A percentile compares a stretch with the other conserved stretches of the same genome.
phyloP scores from a whole-genome alignment of 2,113 vertebrate species.

The Noturus placidus region DNA sequence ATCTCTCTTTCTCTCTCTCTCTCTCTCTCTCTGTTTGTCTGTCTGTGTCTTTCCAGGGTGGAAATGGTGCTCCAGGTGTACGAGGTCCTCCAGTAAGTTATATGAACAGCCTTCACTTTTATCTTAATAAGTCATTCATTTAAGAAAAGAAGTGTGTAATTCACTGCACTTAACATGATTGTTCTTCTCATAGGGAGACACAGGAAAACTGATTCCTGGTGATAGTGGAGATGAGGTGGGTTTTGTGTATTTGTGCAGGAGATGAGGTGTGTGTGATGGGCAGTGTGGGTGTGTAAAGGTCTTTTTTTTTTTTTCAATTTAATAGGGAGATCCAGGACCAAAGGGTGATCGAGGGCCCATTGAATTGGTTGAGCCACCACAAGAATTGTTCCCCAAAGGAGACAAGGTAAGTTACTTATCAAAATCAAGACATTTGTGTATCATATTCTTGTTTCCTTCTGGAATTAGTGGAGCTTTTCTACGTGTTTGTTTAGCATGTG shows the following conservation, averaged over 20 bases:
- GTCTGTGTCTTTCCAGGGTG: constrained; percentile 56
- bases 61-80: constrained; percentile 58
- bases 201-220: constrained; percentile 65
- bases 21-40: neutral
- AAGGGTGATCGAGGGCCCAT: constrained; percentile 67
- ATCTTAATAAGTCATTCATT: neutral
- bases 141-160: neutral
- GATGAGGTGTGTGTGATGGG: neutral
- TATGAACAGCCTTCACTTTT: neutral
- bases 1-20: neutral
- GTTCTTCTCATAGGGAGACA: constrained; percentile 62
- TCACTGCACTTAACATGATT: neutral
- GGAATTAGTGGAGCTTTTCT: neutral
- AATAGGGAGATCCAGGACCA: constrained; percentile 59
- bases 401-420: constrained; percentile 60
- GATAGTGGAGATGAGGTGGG: constrained; percentile 70
- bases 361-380: constrained; percentile 68
- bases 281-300: neutral
- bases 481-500: neutral
- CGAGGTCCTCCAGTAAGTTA: constrained; percentile 68
- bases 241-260: constrained; percentile 5
- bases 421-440: no score
- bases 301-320: constrained; percentile 42
- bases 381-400: constrained; percentile 69
- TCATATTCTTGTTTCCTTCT: neutral